Evolutionary conservation across 1,140 invertebrate genomes (phyloP).

Genomic region (Dermatophagoides farinae): DNA sequence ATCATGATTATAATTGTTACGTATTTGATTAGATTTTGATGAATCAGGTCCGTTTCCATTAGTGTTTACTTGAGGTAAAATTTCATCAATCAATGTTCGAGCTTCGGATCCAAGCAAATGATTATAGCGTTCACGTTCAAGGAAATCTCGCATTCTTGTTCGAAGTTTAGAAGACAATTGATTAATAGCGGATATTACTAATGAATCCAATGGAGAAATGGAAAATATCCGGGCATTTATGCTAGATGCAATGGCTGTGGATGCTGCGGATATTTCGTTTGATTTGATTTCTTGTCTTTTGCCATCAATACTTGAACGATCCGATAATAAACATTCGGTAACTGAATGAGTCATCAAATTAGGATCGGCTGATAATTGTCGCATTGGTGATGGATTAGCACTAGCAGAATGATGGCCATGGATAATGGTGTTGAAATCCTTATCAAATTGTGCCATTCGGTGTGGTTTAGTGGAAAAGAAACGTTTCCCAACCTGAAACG

Average conservation of each 20-base stretch:
- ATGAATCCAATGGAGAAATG: constrained; percentile 27
- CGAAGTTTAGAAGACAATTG: constrained; percentile 36
- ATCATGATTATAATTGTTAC: constrained; percentile 13
- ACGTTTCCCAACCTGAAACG: constrained; percentile 10
- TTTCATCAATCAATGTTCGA: constrained; percentile 25
- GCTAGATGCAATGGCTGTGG: background rate
- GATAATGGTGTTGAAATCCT: background rate
- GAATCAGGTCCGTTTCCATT: background rate
- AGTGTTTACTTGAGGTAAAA: constrained; percentile 21
- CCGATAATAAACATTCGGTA: background rate
- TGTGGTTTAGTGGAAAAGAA: constrained; percentile 14
- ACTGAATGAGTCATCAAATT: constrained; percentile 5
- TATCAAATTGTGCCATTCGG: constrained; percentile 6
- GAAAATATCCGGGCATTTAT: constrained; percentile 6
- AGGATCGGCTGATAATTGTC: background rate
- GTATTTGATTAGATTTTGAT: background rate
- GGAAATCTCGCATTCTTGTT: constrained; percentile 23
- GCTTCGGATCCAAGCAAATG: constrained; percentile 24
- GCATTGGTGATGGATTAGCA: background rate
- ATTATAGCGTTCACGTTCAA: constrained; percentile 24
- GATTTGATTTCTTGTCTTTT: constrained; percentile 17
- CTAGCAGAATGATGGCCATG: background rate
- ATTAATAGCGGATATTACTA: constrained; percentile 37
- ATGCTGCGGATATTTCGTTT: background rate
- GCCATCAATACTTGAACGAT: background rate